phyloP scores from a whole-genome alignment of 1,140 invertebrate species.

The Heliconius melpomene region DNA sequence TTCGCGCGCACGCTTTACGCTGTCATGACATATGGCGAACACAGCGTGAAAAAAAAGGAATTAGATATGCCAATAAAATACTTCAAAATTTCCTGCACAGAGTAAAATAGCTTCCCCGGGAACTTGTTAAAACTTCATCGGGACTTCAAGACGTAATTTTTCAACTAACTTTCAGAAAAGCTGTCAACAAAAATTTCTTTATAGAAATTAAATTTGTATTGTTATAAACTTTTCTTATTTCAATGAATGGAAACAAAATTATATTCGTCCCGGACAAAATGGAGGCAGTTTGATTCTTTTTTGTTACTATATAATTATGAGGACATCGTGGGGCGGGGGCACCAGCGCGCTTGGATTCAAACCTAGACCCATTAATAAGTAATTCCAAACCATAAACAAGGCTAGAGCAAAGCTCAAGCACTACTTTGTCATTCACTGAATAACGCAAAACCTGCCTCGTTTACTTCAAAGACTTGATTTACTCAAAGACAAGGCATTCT shows the following conservation, averaged over 20 bases:
- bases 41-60: neutral
- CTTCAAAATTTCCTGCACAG: neutral
- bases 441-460: constrained; percentile 1
- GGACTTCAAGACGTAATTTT: constrained; percentile 24
- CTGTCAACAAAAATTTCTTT: constrained; percentile 14
- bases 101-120: neutral
- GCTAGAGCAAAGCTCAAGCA: constrained; percentile 11
- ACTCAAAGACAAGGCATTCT: neutral
- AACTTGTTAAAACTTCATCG: constrained; percentile 26
- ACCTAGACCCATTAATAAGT: neutral
- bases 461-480: neutral
- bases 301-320: too few relatives aligned
- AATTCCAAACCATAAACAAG: neutral
- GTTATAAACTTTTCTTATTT: constrained; percentile 13
- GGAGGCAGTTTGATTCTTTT: neutral
- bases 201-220: constrained; percentile 6
- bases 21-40: too few relatives aligned
- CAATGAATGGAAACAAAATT: neutral
- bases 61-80: neutral
- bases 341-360: neutral
- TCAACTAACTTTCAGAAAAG: constrained; percentile 17
- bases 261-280: neutral
- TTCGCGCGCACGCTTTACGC: too few relatives aligned
- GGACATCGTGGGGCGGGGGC: too few relatives aligned
- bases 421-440: constrained; percentile 26